Base-by-base conservation (phyloP, 2,113 vertebrate species). In the Tympanuchus pallidicinctus region DNA sequence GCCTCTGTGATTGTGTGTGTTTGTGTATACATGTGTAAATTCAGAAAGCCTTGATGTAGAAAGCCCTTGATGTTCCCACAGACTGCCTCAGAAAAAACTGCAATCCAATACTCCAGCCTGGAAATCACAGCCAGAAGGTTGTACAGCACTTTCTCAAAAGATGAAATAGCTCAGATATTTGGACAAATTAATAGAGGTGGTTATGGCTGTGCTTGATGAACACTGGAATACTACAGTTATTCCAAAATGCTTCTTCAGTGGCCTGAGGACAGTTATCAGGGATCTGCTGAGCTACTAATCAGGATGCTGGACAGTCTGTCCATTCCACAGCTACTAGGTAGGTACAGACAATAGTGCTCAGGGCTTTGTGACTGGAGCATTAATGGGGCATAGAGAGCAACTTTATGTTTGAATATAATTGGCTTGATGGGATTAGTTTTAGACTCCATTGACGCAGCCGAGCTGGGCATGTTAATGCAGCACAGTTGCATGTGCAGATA, bases 351-450 rank as follows among this genome's bases (percentile, higher is more conserved):
- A 22, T 14, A 75, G 42, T 59, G 27, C 43, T 57, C 59, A 45
- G 59, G 40, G 75, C 50, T 91, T 40, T 42, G 27, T 57, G 82
- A 80, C n/a, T 30, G 42, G 60, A 59, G 16, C 42, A 60, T 60
- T 74, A 81, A 92, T 42, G 50, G 5, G 13, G 5, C 36, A 38
- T 71, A 65, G 17, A 82, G 69, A 80, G 64, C 76, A 88, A 88
- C 42, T 82, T 80, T n/a, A 38, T 73, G 28, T 82, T 77, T 88
- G 38, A 42, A 70, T 80, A 38, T 82, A 91, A 80, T 88, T 82
- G 80, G 21, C 85, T 94, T 40, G 43, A 2, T 50, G 72, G 82
- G 42, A 67, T 94, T 88, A 66, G 54, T 57, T 92, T 95, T 66
- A 72, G 27, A 42, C 42, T 91, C 32, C 34, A 64, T 6, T 0